Evolutionary conservation across 37 sponge, comb jelly and placozoan species (phyloP), one percentile per base, ranked within the genome.

Genomic region (Corticium candelabrum): DNA sequence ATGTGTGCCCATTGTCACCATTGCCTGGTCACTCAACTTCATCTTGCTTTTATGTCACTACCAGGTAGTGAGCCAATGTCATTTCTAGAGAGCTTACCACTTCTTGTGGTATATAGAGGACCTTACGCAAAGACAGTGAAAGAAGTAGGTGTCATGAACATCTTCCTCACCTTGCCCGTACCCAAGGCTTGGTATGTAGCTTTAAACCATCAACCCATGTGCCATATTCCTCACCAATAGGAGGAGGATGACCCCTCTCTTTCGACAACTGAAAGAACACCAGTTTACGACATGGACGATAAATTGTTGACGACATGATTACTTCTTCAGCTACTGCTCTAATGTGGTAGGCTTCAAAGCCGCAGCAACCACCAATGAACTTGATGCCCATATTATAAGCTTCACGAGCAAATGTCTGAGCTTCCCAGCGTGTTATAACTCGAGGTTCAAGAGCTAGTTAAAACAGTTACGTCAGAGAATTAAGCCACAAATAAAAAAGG

Each of bases 321-420:
- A 83, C 40, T 35, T 83, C 84, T 69, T 83, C 84, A 35, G 69
- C 68, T 0, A 83, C 21, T 7, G 84, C 84, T 3, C 84, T n/a
- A 57, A 83, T 69, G 31, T 83, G 84, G 34, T 83, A 83, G 21
- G 84, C 78, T 40, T 79, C 70, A 67, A 81, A 80, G 34, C 84
- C 84, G 68, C 84, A 83, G 37, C 84, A 83, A 38, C 73, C 84
- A 33, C 84, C 84, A 81, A 83, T 83, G 72, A 37, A 83, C 1
- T 79, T 36, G 79, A 83, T 67, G 67, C 84, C 84, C 40, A 76
- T 40, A 29, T 83, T 72, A 5, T 70, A 83, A 4, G 84, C 78
- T 15, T 83, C 84, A 37, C 84, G 27, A 15, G 84, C 84, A 32
- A 79, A 83, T n/a, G 76, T 27, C 2, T 68, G 71, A 41, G 41